A percentile compares a stretch with the other conserved stretches of the same genome.
Conservation (phyloP, 2,113 vertebrate species). For the Neoarius graeffei region DNA sequence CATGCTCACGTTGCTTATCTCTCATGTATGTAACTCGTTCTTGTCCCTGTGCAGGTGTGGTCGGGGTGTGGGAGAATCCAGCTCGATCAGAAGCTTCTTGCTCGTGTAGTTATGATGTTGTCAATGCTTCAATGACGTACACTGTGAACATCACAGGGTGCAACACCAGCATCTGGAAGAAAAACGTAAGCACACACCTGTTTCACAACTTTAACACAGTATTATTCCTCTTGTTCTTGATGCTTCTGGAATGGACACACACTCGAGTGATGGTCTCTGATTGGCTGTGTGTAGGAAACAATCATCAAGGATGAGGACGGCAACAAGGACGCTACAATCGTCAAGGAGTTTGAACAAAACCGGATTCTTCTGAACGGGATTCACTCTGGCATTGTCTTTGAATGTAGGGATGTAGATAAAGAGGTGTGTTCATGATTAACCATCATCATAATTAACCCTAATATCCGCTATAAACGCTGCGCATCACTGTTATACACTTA, state of each 20-base stretch:
- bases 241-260: too few relatives aligned
- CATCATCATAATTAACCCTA: background rate
- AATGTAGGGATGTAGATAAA: background rate
- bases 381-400: background rate
- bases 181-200: background rate
- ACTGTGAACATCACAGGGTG: background rate
- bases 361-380: background rate
- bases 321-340: background rate
- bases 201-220: background rate
- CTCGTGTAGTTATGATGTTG: background rate
- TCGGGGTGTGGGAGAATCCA: background rate
- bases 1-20: too few relatives aligned
- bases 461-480: background rate
- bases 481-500: background rate
- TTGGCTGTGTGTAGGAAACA: background rate
- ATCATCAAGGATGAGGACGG: background rate
- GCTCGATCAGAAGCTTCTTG: background rate
- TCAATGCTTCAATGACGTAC: too few relatives aligned
- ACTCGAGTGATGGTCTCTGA: too few relatives aligned
- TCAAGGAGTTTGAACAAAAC: background rate
- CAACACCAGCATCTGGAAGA: background rate
- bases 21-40: too few relatives aligned
- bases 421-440: background rate
- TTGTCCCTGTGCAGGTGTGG: background rate
- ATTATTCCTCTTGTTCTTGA: background rate